A percentile compares a stretch with the other conserved stretches of the same genome.
Conservation (phyloP, 2,113 vertebrate species). For the Gobio gobio region DNA sequence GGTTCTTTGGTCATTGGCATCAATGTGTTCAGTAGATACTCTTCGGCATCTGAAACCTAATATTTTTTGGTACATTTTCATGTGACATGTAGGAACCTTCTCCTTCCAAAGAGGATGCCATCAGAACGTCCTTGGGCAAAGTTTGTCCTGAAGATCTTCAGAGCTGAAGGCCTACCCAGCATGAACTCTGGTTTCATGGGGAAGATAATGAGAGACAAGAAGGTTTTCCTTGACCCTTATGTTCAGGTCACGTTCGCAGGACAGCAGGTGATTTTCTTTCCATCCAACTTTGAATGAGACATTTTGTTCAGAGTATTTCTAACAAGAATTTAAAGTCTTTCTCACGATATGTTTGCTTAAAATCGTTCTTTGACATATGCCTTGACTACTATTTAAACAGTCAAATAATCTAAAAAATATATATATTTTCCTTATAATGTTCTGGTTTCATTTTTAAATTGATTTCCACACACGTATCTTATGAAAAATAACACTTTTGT, state of each 20-base stretch:
- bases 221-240: conserved; percentile 87
- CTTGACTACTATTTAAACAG: conserved; percentile 11
- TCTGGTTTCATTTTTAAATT: background rate
- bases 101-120: conserved; percentile 86
- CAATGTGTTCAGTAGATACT: background rate
- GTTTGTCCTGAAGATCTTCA: conserved; percentile 83
- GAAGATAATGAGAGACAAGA: conserved; percentile 84
- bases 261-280: conserved; percentile 80
- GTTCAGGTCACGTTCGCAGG: conserved; percentile 88
- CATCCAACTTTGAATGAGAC: background rate
- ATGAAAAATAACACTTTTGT: background rate
- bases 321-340: background rate
- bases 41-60: background rate
- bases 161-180: conserved; percentile 86
- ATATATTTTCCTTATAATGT: conserved; percentile 8
- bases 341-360: background rate
- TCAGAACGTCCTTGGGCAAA: conserved; percentile 90
- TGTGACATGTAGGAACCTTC: conserved; percentile 79
- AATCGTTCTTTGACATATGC: background rate
- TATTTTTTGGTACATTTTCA: background rate
- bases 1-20: background rate
- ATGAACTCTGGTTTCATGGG: conserved; percentile 88
- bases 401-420: background rate
- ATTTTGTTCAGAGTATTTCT: background rate
- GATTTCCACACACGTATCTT: background rate